Percentiles rank a stretch among this genome's conserved stretches.
These are phyloP conservation scores for human (Homo sapiens) DNA, from an alignment of 2,113 vertebrate species.

Conservation along the genomic window DNA sequence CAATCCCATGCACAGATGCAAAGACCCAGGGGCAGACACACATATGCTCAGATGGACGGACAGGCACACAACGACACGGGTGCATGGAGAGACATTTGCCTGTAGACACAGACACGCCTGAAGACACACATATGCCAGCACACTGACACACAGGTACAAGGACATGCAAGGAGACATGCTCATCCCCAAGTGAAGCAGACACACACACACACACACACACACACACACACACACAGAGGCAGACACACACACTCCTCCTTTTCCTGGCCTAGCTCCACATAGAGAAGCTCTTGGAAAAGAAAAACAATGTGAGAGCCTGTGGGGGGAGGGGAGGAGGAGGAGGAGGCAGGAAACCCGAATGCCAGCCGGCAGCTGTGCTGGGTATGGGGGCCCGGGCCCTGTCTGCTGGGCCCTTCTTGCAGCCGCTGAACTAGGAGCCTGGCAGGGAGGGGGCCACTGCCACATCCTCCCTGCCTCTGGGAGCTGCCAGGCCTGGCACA, in stretches of 20 bases:
- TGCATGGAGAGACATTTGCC: not conserved
- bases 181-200: not conserved
- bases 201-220: not conserved
- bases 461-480: not conserved
- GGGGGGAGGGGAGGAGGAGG: not conserved
- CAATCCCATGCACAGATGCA: not conserved
- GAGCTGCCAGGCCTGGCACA: not conserved
- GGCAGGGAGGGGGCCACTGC: not conserved
- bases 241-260: not conserved
- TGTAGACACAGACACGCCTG: not conserved
- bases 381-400: not conserved
- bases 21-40: not conserved
- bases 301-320: conserved; percentile 50
- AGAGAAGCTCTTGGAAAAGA: conserved; percentile 67
- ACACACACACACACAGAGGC: not conserved
- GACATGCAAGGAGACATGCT: not conserved
- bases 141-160: not conserved
- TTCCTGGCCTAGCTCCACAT: conserved; percentile 65
- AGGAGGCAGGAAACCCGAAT: conserved; percentile 51
- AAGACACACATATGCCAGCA: not conserved
- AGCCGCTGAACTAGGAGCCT: not conserved
- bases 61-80: fast-evolving
- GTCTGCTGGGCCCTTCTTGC: not conserved
- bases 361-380: not conserved
- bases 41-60: not conserved